Conservation (phyloP, 2,113 vertebrate species). For the Phoenicopterus ruber region DNA sequence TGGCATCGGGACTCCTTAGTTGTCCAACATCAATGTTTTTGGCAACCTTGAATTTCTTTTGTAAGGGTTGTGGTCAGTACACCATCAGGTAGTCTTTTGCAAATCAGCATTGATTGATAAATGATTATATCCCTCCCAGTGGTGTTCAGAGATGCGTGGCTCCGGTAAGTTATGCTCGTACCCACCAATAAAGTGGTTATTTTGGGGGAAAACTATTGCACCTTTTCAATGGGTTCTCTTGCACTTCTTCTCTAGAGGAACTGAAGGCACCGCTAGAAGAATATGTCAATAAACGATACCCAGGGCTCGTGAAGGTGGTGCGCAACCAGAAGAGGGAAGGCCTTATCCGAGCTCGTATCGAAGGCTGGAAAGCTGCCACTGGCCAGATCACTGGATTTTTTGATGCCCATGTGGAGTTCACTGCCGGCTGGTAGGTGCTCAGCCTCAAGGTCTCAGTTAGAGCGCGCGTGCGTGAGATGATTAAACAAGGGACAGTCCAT, state of each 20-base stretch:
- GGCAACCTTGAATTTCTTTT: not conserved
- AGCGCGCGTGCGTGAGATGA: too few relatives aligned
- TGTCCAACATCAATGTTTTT: not conserved
- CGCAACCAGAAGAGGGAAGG: conserved; percentile 94
- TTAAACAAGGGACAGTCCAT: not conserved
- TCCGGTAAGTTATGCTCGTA: accelerated
- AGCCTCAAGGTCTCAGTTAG: not conserved
- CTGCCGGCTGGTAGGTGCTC: conserved; percentile 87
- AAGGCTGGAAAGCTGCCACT: conserved; percentile 93
- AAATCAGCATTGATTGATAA: accelerated
- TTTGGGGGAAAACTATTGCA: not conserved
- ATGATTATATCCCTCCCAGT: accelerated
- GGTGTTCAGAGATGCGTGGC: not conserved
- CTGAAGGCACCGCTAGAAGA: conserved; percentile 93
- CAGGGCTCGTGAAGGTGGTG: conserved; percentile 93
- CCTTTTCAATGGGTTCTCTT: not conserved
- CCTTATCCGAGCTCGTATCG: conserved; percentile 92
- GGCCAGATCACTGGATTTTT: conserved; percentile 94
- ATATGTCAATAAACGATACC: conserved; percentile 94
- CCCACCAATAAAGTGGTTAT: not conserved
- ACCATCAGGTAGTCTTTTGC: too few relatives aligned
- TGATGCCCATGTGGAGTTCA: conserved; percentile 97
- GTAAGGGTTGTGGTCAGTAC: not conserved
- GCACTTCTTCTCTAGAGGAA: conserved; percentile 79
- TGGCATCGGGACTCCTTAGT: not conserved